These are phyloP conservation scores for Gobiocypris rarus DNA, from an alignment of 2,113 vertebrate genomes.

Conservation along the genomic window DNA sequence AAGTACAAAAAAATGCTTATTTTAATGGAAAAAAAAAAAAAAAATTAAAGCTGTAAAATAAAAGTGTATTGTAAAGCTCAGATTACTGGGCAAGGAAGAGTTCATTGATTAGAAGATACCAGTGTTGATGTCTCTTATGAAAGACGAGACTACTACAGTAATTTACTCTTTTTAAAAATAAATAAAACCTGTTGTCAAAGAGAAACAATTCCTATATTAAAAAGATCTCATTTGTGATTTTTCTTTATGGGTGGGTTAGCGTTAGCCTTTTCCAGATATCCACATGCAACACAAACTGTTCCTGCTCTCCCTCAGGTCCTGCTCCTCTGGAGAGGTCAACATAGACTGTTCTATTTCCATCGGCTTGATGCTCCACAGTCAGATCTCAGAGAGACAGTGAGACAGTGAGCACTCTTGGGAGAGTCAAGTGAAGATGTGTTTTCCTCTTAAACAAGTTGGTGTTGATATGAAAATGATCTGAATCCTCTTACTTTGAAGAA, in stretches of 20 bases:
- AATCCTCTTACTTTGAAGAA: conserved; percentile 43
- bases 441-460: conserved; percentile 23
- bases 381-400: conserved; percentile 35
- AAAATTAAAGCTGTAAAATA: too few species aligned
- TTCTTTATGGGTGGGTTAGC: not conserved
- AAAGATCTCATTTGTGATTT: not conserved
- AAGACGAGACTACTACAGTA: not conserved
- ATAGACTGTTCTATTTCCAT: conserved; percentile 48
- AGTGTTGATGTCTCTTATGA: not conserved
- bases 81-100: too few species aligned
- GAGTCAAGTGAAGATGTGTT: conserved; percentile 42
- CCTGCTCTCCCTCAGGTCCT: conserved; percentile 41
- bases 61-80: too few species aligned
- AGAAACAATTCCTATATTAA: not conserved
- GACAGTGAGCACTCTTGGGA: conserved; percentile 25
- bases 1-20: too few species aligned
- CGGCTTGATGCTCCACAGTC: conserved; percentile 20
- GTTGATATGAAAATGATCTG: conserved; percentile 46
- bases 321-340: conserved; percentile 26
- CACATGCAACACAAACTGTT: conserved; percentile 6
- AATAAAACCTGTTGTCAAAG: not conserved
- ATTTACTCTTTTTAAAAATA: too few species aligned
- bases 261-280: not conserved
- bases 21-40: too few species aligned
- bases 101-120: not conserved